Evolutionary conservation across 1,140 invertebrate genomes (phyloP), one percentile per base, ranked within the genome.

Genomic region (Campoletis sonorensis): DNA sequence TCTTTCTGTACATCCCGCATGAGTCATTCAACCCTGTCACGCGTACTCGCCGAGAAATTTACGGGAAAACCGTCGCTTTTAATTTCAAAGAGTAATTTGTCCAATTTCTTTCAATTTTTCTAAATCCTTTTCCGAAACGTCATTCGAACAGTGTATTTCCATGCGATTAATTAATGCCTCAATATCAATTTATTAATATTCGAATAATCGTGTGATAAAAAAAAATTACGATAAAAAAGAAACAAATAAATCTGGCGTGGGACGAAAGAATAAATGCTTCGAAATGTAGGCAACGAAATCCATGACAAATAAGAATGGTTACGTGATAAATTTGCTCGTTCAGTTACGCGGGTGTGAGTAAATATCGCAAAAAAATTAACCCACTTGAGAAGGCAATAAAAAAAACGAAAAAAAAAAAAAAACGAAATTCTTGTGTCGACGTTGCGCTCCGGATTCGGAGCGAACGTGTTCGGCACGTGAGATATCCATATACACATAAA

Each of bases 1-100:
- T 77, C 73, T 64, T 77, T 77, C 72, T 30, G 45, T 26, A 45
- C 21, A 49, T 77, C n/a, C 21, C 49, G 33, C 27, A 7, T 16
- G 73, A 77, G 73, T 61, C 73, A 54, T 77, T 77, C 73, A 77
- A 77, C 73, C 73, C 73, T 61, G 51, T 18, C 13, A 21, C 26
- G 64, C 49, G 27, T 30, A 16, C 73, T 4, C 54, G 51, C n/a
- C 11, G 11, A 27, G 51, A 64, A 77, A 49, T 61, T 13, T 2
- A 77, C 30, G 26, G 18, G 23, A 5, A 72, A 72, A 72, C 18
- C 33, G 15, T 40, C 18, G 5, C 37, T 11, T 49, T 72, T 8
- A 33, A 26, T 40, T 72, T 72, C 45, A 16, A 72, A 45, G 70
- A 49, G 26, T 16, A 27, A 64, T 23, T 64, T 64, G 13, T 64